phyloP scores from a whole-genome alignment of 2,888 invertebrate genomes.

The Hypena proboscidalis region DNA sequence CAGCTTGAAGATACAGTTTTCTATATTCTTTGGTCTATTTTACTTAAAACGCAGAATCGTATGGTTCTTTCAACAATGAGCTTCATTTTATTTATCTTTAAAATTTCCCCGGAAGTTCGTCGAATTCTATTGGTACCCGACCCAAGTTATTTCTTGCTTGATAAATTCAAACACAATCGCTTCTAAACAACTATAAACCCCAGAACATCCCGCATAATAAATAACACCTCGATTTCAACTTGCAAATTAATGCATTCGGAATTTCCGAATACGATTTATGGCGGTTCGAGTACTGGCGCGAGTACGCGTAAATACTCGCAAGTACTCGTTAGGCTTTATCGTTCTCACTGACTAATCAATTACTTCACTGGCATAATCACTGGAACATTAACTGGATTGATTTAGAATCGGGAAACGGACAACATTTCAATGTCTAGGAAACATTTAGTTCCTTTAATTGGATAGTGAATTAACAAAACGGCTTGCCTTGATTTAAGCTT shows the following conservation, averaged over 20 bases:
- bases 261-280: conserved; percentile 35
- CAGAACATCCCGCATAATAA: conserved; percentile 24
- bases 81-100: too few species aligned
- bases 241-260: conserved; percentile 31
- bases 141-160: too few species aligned
- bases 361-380: conserved; percentile 54
- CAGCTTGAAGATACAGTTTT: too few species aligned
- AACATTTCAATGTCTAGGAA: conserved; percentile 61
- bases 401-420: conserved; percentile 61
- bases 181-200: background rate
- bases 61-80: too few species aligned
- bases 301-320: too few species aligned
- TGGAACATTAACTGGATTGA: conserved; percentile 55
- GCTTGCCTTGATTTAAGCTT: conserved; percentile 17
- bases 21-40: too few species aligned
- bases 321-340: conserved; percentile 23
- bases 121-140: too few species aligned
- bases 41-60: too few species aligned
- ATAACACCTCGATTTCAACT: conserved; percentile 20
- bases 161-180: too few species aligned
- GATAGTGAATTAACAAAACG: conserved; percentile 32
- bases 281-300: conserved; percentile 9
- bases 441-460: conserved; percentile 53
- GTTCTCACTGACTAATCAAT: conserved; percentile 42
- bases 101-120: too few species aligned